Evolutionary conservation across 1,140 invertebrate genomes (phyloP).

Genomic region (Drosophila eugracilis): DNA sequence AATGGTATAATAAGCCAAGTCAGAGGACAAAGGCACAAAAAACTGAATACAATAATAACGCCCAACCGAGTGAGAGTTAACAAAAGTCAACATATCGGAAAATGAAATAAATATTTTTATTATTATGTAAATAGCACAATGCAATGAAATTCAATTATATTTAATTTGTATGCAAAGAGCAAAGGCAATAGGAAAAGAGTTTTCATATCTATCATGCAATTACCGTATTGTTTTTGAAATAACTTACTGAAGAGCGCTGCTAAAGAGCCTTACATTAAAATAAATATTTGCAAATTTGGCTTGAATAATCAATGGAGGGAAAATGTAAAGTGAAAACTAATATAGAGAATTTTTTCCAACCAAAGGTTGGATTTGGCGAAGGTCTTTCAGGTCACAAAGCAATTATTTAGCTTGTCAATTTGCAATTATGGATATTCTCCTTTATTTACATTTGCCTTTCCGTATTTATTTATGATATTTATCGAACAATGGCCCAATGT

Average conservation of each 20-base stretch:
- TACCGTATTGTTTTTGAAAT: constrained; percentile 31
- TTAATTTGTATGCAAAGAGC: constrained; percentile 20
- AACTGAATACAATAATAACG: constrained; percentile 20
- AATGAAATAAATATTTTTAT: constrained; percentile 40
- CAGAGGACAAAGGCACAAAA: constrained; percentile 10
- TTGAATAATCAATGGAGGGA: not conserved
- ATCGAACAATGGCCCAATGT: constrained; percentile 47
- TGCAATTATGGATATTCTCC: not conserved
- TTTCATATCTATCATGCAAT: constrained; percentile 5
- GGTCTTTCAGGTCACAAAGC: constrained; percentile 11
- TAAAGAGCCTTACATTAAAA: not conserved
- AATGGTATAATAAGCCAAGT: constrained; percentile 36
- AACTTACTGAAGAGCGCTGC: constrained; percentile 11
- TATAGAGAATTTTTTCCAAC: not conserved
- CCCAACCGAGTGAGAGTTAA: constrained; percentile 15
- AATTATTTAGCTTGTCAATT: constrained; percentile 36
- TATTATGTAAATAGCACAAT: constrained; percentile 45
- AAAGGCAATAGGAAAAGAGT: not conserved
- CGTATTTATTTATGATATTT: constrained; percentile 62
- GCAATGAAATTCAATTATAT: constrained; percentile 40
- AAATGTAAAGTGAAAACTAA: not conserved
- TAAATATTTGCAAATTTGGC: constrained; percentile 21
- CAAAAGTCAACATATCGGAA: constrained; percentile 22
- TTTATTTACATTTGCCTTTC: constrained; percentile 28
- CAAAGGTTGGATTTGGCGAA: constrained; percentile 1